A percentile compares a stretch with the other conserved stretches of the same genome.
These are phyloP conservation scores for Heteronetta atricapilla DNA, from an alignment of 2,113 vertebrate genomes.

Conservation along the genomic window DNA sequence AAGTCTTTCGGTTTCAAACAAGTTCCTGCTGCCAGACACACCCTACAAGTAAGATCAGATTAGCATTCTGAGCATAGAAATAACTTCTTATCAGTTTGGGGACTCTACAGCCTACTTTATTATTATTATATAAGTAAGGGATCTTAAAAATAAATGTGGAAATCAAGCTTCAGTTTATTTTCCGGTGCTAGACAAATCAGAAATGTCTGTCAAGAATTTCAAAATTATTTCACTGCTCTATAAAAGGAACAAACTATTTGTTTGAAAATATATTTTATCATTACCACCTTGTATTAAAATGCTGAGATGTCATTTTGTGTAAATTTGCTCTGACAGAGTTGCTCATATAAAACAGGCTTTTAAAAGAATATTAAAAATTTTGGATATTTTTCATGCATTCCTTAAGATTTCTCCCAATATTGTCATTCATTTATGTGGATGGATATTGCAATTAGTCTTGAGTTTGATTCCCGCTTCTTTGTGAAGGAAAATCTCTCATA, in stretches of 20 bases:
- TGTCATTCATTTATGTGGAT: not conserved
- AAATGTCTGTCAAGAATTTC: not conserved
- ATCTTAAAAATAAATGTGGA: not conserved
- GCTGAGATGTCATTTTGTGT: not conserved
- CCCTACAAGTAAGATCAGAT: not conserved
- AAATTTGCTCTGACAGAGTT: not conserved
- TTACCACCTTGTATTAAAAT: not conserved
- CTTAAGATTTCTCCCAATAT: not conserved
- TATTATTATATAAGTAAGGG: not conserved
- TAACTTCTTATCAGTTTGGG: not conserved
- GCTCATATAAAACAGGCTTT: not conserved
- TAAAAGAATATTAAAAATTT: not conserved
- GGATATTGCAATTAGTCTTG: not conserved
- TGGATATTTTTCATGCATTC: not conserved
- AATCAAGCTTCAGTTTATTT: not conserved
- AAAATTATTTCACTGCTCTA: not conserved
- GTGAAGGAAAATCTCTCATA: not conserved
- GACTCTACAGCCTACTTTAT: fast-evolving
- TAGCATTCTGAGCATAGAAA: not conserved
- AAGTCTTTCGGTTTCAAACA: not conserved
- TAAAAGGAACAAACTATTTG: not conserved
- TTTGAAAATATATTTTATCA: not conserved
- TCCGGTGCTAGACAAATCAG: not conserved
- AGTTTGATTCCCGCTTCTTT: not conserved
- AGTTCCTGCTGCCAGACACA: not conserved